Percentiles rank a stretch among this genome's conserved stretches.
phyloP scores from a whole-genome alignment of 2,888 invertebrate species.

The Taphrorychus bicolor region DNA sequence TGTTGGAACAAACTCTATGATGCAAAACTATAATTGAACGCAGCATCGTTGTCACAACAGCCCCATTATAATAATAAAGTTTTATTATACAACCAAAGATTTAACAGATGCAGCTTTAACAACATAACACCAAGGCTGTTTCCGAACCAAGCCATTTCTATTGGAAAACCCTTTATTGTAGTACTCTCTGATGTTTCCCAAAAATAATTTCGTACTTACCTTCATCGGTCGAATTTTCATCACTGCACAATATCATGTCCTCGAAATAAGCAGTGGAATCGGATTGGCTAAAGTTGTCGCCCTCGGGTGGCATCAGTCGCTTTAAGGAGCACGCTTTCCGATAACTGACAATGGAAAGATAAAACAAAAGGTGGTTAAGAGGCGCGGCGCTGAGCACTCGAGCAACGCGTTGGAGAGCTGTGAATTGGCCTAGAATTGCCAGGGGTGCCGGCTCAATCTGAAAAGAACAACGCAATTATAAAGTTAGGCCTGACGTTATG shows the following conservation, averaged over 20 bases:
- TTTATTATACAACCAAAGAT: too few species aligned
- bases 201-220: too few species aligned
- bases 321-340: constrained; percentile 88
- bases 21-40: too few species aligned
- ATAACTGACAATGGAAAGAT: constrained; percentile 88
- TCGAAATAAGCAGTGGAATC: constrained; percentile 97
- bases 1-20: too few species aligned
- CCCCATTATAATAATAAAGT: too few species aligned
- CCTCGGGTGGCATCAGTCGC: constrained; percentile 82
- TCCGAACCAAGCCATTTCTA: too few species aligned
- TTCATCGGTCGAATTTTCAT: constrained; percentile 89
- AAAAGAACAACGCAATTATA: constrained; percentile 20
- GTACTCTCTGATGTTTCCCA: too few species aligned
- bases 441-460: constrained; percentile 68
- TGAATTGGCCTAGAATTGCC: constrained; percentile 69
- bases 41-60: too few species aligned
- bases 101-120: too few species aligned
- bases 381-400: constrained; percentile 75
- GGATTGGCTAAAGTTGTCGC: constrained; percentile 84
- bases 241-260: constrained; percentile 90
- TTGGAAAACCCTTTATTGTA: too few species aligned
- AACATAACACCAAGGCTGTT: too few species aligned
- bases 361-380: constrained; percentile 83
- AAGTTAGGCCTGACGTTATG: too few species aligned
- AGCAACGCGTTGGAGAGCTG: constrained; percentile 74